These are phyloP conservation scores for Syngnathus typhle DNA, from an alignment of 2,113 vertebrate genomes.

Conservation along the genomic window DNA sequence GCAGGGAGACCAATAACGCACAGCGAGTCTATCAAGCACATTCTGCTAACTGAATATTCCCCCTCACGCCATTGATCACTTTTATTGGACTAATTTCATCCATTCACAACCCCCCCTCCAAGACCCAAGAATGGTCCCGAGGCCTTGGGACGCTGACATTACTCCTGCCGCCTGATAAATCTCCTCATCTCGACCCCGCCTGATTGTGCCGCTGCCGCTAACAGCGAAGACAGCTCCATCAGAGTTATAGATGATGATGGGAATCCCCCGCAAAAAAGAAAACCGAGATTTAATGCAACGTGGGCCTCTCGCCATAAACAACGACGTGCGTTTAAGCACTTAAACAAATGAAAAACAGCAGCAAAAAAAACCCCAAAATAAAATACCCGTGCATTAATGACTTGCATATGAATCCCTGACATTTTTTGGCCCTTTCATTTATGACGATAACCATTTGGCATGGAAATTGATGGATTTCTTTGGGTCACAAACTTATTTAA, in stretches of 20 bases:
- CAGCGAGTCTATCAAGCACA: background rate
- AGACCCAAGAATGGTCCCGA: conserved; percentile 5
- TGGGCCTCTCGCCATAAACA: conserved; percentile 5
- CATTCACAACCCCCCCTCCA: conserved; percentile 5
- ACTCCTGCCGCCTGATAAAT: conserved; percentile 41
- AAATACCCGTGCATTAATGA: background rate
- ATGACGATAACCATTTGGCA: background rate
- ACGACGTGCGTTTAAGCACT: conserved; percentile 7
- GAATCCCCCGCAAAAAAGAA: conserved; percentile 24
- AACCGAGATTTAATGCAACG: conserved; percentile 25
- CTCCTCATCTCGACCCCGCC: conserved; percentile 34
- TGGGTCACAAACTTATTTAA: background rate
- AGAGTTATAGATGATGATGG: conserved; percentile 41
- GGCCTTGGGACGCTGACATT: conserved; percentile 36
- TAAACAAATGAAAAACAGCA: conserved; percentile 30
- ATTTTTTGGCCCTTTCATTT: conserved; percentile 4
- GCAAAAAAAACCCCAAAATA: conserved; percentile 4
- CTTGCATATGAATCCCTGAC: background rate
- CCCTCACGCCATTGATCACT: background rate
- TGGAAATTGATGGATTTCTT: background rate
- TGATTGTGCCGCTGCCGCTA: conserved; percentile 29
- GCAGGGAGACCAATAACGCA: background rate
- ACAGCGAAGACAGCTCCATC: conserved; percentile 5
- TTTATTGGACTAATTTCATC: conserved; percentile 14
- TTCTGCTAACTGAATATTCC: background rate